Conservation (phyloP, 2,113 vertebrate genomes). For the Mormyrus lacerda region DNA sequence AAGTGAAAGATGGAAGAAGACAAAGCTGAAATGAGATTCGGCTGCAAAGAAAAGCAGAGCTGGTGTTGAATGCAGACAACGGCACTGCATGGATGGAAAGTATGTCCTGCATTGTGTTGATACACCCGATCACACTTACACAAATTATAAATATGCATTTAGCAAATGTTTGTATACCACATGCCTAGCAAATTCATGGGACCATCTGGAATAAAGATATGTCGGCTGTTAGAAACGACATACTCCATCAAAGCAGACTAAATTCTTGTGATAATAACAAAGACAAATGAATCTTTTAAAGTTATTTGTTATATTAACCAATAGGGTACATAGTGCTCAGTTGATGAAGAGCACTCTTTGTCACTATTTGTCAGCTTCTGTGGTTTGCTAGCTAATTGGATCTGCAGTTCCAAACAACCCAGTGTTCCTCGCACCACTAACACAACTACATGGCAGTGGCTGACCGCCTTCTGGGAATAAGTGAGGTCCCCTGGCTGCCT, state of each 20-base stretch:
- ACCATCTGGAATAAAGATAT: neutral
- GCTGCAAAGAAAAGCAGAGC: neutral
- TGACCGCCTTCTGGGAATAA: neutral
- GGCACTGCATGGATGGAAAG: neutral
- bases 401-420: neutral
- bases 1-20: neutral
- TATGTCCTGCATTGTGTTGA: neutral
- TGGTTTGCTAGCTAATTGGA: neutral
- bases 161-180: conserved; percentile 8
- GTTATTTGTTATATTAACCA: neutral
- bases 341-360: neutral
- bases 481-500: neutral
- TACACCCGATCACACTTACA: neutral
- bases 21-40: neutral
- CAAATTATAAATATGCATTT: conserved; percentile 15
- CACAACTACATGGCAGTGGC: neutral
- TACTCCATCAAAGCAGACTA: neutral
- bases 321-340: neutral
- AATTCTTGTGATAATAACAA: neutral
- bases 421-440: neutral
- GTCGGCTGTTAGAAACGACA: neutral
- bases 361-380: neutral
- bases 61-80: neutral
- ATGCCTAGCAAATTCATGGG: neutral
- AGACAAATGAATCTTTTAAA: neutral